These are phyloP conservation scores for Syrista parreyssii DNA, from an alignment of 2,888 invertebrate genomes.

Conservation along the genomic window DNA sequence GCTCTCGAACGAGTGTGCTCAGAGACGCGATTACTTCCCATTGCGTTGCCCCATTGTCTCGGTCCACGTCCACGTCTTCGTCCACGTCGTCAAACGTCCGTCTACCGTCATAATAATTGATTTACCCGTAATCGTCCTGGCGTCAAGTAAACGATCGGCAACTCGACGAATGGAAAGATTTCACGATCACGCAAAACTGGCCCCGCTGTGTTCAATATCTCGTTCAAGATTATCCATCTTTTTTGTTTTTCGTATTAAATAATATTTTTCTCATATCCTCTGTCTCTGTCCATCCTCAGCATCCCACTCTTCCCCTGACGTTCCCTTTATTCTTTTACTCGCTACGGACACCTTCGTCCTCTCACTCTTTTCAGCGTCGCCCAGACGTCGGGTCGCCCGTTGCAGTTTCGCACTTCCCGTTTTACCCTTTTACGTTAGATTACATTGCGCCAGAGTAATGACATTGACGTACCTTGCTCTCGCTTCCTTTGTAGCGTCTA, in stretches of 20 bases:
- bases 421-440: neutral
- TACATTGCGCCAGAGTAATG: neutral
- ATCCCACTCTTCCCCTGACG: neutral
- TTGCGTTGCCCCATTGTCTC: neutral
- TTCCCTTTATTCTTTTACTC: neutral
- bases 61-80: neutral
- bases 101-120: neutral
- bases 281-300: neutral
- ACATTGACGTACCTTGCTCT: neutral
- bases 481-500: neutral
- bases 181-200: conserved; percentile 19
- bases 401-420: neutral
- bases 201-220: conserved; percentile 16
- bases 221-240: neutral
- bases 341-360: neutral
- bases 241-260: neutral
- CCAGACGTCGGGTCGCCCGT: neutral
- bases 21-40: neutral
- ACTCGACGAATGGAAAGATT: conserved; percentile 6
- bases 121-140: neutral
- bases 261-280: neutral
- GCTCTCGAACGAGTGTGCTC: neutral
- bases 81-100: neutral
- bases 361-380: neutral
- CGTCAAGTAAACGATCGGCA: neutral